Evolutionary conservation across 2,888 invertebrate genomes (phyloP).

Genomic region (Macroteleia sp.): DNA sequence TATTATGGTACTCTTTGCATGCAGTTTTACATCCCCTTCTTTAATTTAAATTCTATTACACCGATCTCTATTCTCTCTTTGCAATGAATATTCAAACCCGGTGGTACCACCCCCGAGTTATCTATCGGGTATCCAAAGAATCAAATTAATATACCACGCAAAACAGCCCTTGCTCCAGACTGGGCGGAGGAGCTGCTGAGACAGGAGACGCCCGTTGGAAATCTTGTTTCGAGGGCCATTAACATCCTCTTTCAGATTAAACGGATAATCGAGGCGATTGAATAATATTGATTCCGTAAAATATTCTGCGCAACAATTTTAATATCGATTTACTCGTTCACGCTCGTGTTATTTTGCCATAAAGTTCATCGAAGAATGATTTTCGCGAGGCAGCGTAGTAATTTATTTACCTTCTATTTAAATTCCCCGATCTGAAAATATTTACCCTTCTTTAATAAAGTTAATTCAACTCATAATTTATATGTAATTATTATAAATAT

Average conservation of each 20-base stretch:
- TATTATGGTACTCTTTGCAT: constrained; percentile 23
- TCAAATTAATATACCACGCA: constrained; percentile 83
- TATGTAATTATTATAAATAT: constrained; percentile 43
- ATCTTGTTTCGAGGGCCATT: constrained; percentile 73
- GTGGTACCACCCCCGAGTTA: constrained; percentile 73
- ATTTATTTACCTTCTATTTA: background rate
- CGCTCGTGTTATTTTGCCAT: background rate
- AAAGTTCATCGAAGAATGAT: too few species aligned
- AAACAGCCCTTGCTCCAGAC: constrained; percentile 74
- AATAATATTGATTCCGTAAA: constrained; percentile 57
- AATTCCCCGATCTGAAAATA: constrained; percentile 11
- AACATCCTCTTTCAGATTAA: constrained; percentile 71
- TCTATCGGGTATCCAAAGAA: constrained; percentile 84
- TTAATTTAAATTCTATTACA: constrained; percentile 84
- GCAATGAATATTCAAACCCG: constrained; percentile 83
- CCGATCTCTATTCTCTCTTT: constrained; percentile 84
- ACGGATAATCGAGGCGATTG: constrained; percentile 69
- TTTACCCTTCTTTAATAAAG: constrained; percentile 29
- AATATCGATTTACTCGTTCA: constrained; percentile 15
- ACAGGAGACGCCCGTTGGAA: constrained; percentile 66
- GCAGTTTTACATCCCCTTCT: constrained; percentile 70
- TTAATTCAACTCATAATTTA: constrained; percentile 22
- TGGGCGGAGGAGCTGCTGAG: constrained; percentile 65
- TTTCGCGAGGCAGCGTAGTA: too few species aligned
- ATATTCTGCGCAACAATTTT: constrained; percentile 28